Evolutionary conservation across 2,113 vertebrate species (phyloP).

Genomic region (Poecile atricapillus): DNA sequence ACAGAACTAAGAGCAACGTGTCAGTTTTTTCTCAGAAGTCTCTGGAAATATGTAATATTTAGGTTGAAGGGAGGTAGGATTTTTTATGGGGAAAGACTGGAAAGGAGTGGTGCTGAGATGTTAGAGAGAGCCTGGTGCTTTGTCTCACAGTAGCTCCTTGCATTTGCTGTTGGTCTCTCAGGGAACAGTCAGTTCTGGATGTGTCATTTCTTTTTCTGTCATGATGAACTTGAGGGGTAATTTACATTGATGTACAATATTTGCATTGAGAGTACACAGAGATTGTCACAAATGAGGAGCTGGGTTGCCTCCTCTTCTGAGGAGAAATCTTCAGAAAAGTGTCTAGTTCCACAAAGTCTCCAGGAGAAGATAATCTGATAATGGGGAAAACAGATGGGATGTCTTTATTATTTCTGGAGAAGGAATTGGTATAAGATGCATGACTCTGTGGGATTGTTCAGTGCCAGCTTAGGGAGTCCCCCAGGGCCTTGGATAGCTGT

Average conservation of each 20-base stretch:
- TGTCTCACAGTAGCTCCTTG: not conserved
- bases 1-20: not conserved
- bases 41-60: not conserved
- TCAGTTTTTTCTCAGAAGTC: not conserved
- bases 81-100: not conserved
- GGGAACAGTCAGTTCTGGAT: not conserved
- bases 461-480: not conserved
- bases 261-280: not conserved
- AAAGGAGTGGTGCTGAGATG: not conserved
- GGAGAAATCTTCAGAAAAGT: not conserved
- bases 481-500: not conserved
- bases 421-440: not conserved
- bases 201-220: rapidly evolving
- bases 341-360: not conserved
- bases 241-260: not conserved
- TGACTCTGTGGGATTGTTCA: not conserved
- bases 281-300: not conserved
- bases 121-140: not conserved
- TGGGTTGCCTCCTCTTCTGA: not conserved
- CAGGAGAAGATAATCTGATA: not conserved
- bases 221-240: not conserved
- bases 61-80: not conserved
- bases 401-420: not conserved
- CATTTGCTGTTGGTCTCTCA: not conserved
- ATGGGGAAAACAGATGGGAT: not conserved